phyloP scores from a whole-genome alignment of 2,888 invertebrate genomes.

The Acleris cristana region DNA sequence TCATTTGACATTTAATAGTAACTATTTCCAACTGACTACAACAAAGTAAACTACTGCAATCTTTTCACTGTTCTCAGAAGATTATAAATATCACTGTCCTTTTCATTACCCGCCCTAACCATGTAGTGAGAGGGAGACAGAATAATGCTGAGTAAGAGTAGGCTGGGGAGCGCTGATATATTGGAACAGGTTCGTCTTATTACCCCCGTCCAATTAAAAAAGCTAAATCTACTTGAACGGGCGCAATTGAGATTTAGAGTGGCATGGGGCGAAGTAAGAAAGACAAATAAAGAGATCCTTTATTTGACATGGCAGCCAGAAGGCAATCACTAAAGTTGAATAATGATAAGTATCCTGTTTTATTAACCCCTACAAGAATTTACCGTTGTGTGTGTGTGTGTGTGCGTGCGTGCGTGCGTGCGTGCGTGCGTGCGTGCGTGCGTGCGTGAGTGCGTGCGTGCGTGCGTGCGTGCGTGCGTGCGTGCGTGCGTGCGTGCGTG shows the following conservation, averaged over 20 bases:
- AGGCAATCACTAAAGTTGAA: no score
- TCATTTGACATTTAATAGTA: no score
- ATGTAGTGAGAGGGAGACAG: constrained; percentile 9
- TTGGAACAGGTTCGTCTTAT: constrained; percentile 18
- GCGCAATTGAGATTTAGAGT: constrained; percentile 13
- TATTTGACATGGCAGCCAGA: no score
- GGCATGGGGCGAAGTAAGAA: not conserved
- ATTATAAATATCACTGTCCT: constrained; percentile 10
- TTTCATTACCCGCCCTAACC: constrained; percentile 1
- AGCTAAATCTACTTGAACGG: constrained; percentile 17
- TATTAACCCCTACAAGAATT: no score
- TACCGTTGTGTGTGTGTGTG: no score
- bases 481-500: no score
- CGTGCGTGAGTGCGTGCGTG: no score
- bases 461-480: no score
- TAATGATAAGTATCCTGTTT: no score
- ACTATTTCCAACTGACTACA: not conserved
- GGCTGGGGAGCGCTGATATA: constrained; percentile 14
- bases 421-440: no score
- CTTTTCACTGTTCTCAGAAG: constrained; percentile 2
- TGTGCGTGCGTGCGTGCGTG: no score
- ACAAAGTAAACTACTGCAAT: not conserved
- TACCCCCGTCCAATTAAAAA: constrained; percentile 23
- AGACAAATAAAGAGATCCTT: not conserved
- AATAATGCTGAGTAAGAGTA: constrained; percentile 20